These are phyloP conservation scores for Parthenolecanium corni DNA, from an alignment of 2,888 invertebrate genomes.

Conservation along the genomic window DNA sequence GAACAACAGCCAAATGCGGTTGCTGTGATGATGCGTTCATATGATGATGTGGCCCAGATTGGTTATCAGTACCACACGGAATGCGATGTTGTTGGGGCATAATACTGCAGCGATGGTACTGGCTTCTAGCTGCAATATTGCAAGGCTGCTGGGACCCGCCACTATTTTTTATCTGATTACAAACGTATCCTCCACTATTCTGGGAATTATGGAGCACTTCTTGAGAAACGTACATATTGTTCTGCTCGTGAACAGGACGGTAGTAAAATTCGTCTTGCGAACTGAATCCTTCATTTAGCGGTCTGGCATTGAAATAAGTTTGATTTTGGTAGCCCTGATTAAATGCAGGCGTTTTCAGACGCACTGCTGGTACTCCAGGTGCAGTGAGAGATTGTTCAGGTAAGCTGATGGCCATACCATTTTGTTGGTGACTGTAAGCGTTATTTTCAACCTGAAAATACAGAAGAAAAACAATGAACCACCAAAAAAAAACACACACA, in stretches of 20 bases:
- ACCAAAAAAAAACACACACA: neutral
- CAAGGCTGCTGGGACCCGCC: neutral
- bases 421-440: neutral
- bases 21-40: neutral
- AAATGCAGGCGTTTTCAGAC: slow-evolving; percentile 7
- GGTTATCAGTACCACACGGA: neutral
- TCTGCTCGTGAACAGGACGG: slow-evolving; percentile 5
- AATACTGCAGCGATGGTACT: slow-evolving; percentile 8
- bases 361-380: slow-evolving; percentile 8
- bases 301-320: slow-evolving; percentile 5
- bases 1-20: neutral
- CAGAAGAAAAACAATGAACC: neutral
- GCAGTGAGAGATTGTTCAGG: slow-evolving; percentile 5
- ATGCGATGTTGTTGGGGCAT: slow-evolving; percentile 11
- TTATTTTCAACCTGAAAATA: slow-evolving; percentile 12
- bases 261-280: slow-evolving; percentile 6
- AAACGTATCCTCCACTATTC: slow-evolving; percentile 4
- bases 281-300: slow-evolving; percentile 13
- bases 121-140: neutral
- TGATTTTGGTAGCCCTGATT: slow-evolving; percentile 15
- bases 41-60: slow-evolving; percentile 1
- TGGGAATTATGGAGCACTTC: neutral
- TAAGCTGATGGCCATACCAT: slow-evolving; percentile 12
- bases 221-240: neutral
- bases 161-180: slow-evolving; percentile 8